Conservation (phyloP, 2,113 vertebrate genomes). For the Corvus cornix region DNA sequence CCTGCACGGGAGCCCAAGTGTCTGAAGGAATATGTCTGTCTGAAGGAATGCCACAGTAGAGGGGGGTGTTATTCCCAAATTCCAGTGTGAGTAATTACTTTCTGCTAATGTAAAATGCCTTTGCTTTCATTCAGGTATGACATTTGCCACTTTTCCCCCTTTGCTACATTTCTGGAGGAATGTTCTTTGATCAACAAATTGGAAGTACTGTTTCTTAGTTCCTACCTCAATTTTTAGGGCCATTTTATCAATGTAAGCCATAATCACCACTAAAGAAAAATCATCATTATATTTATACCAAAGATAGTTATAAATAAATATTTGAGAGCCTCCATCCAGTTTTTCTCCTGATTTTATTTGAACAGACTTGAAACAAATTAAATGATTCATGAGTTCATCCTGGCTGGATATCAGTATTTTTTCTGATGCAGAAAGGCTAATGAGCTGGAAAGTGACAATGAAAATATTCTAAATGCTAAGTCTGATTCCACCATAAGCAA, state of each 20-base stretch:
- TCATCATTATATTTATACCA: background rate
- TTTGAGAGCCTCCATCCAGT: background rate
- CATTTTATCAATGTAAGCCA: background rate
- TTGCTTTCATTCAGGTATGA: background rate
- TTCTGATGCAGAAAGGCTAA: constrained; percentile 44
- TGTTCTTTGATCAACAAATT: background rate
- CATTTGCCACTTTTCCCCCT: background rate
- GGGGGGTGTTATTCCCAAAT: background rate
- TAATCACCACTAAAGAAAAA: background rate
- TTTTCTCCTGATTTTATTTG: constrained; percentile 28
- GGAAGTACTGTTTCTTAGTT: background rate
- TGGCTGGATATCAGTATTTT: constrained; percentile 49
- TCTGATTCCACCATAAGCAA: constrained; percentile 32
- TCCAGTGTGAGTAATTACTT: background rate
- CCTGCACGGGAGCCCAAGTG: background rate
- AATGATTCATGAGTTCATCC: constrained; percentile 48
- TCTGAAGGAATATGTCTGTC: background rate
- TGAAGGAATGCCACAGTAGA: background rate
- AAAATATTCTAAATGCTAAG: constrained; percentile 21
- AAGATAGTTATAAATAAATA: constrained; percentile 10
- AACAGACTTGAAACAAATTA: constrained; percentile 58
- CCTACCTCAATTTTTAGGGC: background rate
- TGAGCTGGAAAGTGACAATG: constrained; percentile 5
- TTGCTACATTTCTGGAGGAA: background rate
- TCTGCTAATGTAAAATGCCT: background rate